Conservation (phyloP, 2,888 invertebrate species). For the Aelia acuminata region DNA sequence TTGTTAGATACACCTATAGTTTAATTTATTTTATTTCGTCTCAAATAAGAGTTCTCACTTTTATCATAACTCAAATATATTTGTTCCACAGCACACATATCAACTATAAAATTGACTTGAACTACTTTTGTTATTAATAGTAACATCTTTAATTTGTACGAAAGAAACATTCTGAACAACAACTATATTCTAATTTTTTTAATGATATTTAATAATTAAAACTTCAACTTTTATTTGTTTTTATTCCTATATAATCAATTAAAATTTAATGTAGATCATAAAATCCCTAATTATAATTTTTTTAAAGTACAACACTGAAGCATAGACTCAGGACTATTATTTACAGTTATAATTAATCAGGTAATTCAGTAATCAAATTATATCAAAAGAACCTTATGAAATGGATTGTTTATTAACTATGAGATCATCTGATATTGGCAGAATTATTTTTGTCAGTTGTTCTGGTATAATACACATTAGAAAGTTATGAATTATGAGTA, state of each 20-base stretch:
- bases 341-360: slow-evolving; percentile 46
- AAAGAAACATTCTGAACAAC: slow-evolving; percentile 30
- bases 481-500: background rate
- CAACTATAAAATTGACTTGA: slow-evolving; percentile 41
- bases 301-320: background rate
- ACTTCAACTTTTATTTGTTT: background rate
- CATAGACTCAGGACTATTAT: slow-evolving; percentile 40
- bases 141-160: slow-evolving; percentile 26
- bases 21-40: slow-evolving; percentile 4
- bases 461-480: background rate
- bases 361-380: slow-evolving; percentile 19
- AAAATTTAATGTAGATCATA: slow-evolving; percentile 39
- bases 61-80: background rate
- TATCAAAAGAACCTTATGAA: slow-evolving; percentile 35
- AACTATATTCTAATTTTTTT: slow-evolving; percentile 30
- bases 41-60: background rate
- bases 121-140: slow-evolving; percentile 5
- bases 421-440: slow-evolving; percentile 43
- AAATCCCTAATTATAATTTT: background rate
- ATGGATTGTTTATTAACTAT: slow-evolving; percentile 17
- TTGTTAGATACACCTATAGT: background rate
- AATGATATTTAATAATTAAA: slow-evolving; percentile 7
- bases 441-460: slow-evolving; percentile 26
- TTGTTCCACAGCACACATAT: slow-evolving; percentile 20
- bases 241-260: slow-evolving; percentile 29